Percentiles rank a stretch among this genome's conserved stretches.
phyloP scores from a whole-genome alignment of 2,888 invertebrate species.

The Galeopsomyia nigrocyanea region DNA sequence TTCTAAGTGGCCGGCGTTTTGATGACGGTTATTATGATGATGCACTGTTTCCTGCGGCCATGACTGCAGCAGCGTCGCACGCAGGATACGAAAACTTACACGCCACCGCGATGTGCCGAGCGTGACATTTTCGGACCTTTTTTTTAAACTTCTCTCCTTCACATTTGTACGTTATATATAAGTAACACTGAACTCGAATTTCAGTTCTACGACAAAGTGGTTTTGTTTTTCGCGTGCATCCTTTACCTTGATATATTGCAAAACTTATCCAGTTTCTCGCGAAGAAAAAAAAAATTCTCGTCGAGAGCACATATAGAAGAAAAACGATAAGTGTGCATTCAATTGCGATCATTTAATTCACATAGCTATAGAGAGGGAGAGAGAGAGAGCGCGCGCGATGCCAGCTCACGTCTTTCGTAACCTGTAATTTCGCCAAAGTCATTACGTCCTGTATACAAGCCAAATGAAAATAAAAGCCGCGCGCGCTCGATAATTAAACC shows the following conservation, averaged over 20 bases:
- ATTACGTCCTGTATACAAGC: not conserved
- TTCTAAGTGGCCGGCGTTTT: conserved; percentile 66
- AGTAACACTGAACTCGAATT: conserved; percentile 24
- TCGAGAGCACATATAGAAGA: no score
- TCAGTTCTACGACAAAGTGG: conserved; percentile 5
- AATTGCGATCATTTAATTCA: no score
- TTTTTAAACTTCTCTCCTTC: conserved; percentile 7
- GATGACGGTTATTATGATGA: conserved; percentile 68
- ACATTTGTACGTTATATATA: no score
- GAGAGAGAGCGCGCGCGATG: no score
- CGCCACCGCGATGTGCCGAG: conserved; percentile 43
- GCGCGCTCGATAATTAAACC: conserved; percentile 9
- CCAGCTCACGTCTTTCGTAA: no score
- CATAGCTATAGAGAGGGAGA: no score
- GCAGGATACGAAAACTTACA: conserved; percentile 49
- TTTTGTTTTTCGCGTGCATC: no score
- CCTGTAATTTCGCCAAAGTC: no score
- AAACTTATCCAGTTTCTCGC: no score
- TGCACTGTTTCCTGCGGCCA: conserved; percentile 67
- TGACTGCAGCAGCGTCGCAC: conserved; percentile 57
- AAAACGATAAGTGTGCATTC: no score
- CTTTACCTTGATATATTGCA: no score
- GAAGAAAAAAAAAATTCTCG: no score
- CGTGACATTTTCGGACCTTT: conserved; percentile 40
- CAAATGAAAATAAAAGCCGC: conserved; percentile 3